Evolutionary conservation across 2,888 invertebrate species (phyloP).

Genomic region (Chymomyza fuscimana): DNA sequence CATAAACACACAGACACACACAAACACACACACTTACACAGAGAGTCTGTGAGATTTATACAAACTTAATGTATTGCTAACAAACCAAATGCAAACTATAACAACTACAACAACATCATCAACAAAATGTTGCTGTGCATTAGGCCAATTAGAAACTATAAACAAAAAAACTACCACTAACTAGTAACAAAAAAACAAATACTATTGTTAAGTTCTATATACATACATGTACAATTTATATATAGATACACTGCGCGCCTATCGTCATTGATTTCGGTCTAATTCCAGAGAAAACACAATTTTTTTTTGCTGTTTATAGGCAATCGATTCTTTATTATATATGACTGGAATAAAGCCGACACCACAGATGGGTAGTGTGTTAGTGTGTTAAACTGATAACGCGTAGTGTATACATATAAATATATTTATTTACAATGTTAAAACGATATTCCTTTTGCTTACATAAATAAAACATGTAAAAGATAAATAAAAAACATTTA

Average conservation of each 20-base stretch:
- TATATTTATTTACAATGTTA: conserved; percentile 55
- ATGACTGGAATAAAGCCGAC: too few relatives aligned
- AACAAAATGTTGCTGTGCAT: conserved; percentile 34
- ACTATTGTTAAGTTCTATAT: conserved; percentile 23
- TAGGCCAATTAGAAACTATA: conserved; percentile 50
- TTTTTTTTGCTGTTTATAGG: too few relatives aligned
- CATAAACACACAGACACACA: conserved; percentile 43
- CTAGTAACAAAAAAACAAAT: conserved; percentile 16
- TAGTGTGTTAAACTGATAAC: too few relatives aligned
- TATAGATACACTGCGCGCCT: not conserved
- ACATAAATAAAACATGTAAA: conserved; percentile 50
- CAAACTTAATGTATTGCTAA: conserved; percentile 59
- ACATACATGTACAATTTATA: conserved; percentile 12
- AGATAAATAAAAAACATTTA: conserved; percentile 28
- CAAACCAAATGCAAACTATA: conserved; percentile 38
- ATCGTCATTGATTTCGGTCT: too few relatives aligned
- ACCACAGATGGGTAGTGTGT: too few relatives aligned
- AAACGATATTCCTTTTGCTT: conserved; percentile 74
- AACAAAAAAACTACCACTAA: conserved; percentile 11
- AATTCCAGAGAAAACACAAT: too few relatives aligned
- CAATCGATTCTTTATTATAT: too few relatives aligned
- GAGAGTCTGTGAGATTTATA: conserved; percentile 24
- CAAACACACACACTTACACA: conserved; percentile 12
- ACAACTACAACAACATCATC: conserved; percentile 18
- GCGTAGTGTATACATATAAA: not conserved